Evolutionary conservation across 1,140 invertebrate genomes (phyloP), one percentile per base, ranked within the genome.

Genomic region (Sminthurides bifidus): DNA sequence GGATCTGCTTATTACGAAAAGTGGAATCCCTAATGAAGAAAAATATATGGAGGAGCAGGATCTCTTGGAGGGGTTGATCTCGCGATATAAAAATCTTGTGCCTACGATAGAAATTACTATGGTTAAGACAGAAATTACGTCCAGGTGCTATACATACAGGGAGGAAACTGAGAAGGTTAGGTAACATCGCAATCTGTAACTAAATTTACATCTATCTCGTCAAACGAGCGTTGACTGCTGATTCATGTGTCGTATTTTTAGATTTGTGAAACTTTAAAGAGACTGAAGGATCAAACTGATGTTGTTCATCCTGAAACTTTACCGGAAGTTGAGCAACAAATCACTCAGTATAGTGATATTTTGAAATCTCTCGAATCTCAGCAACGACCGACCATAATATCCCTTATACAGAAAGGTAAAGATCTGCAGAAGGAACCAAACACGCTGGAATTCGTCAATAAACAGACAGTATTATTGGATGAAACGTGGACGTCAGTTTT

Each of bases 61-160:
- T 45, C 80, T 81, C 64, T 73, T 96, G 15, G 86, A 92, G 68
- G 79, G 81, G 58, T 71, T 95, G 3, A 84, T 94, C 54, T 74
- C 80, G 0, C 79, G 88, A 52, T 93, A 93, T 68, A 91, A 92
- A 69, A 85, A 85, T 62, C 73, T 96, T 1, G 87, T 93, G 64
- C 91, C 91, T 2, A 84, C 83, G 0, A 88, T 95, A 60, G 90
- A 95, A 68, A 82, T 90, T 24, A 90, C 88, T 1, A 85, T 91
- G 77, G 84, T 87, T 0, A 88, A 89, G 70, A 91, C 91, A 1
- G 87, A 92, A 63, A 83, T 90, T 0, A 85, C 90, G 65, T 87
- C 88, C 5, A 87, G 88, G 69, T 93, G 90, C 69, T 93, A 92
- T 69, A 84, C 85, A 1, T 95, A 92, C 68, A 76, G 85, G 43